Evolutionary conservation across 2,797 vertebrate genomes (phyloP).

Genomic region (Sus cebifrons): DNA sequence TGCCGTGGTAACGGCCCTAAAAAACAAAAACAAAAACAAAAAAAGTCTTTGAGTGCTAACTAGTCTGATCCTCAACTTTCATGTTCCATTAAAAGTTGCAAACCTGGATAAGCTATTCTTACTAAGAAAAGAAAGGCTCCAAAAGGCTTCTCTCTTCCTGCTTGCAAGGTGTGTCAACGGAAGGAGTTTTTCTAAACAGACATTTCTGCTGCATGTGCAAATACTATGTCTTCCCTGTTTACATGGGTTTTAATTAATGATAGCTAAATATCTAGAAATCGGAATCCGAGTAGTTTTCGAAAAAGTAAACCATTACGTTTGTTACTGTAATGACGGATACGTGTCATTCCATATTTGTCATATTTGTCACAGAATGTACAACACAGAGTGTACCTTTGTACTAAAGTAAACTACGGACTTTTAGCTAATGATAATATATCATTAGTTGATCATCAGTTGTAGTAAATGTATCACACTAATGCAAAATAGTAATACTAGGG

Average conservation of each 20-base stretch:
- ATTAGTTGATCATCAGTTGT: not conserved
- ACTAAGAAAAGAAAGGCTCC: not conserved
- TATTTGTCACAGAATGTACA: not conserved
- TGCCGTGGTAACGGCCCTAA: too few species aligned
- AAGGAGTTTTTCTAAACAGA: not conserved
- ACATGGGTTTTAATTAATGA: not conserved
- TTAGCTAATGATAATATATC: not conserved
- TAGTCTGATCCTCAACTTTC: not conserved
- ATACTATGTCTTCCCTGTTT: not conserved
- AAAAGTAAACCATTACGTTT: not conserved
- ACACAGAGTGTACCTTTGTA: not conserved
- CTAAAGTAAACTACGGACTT: not conserved
- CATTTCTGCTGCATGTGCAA: not conserved
- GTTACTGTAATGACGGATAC: not conserved
- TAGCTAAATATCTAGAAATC: not conserved
- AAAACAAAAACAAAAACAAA: too few species aligned
- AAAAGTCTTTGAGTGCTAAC: not conserved
- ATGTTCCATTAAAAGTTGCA: not conserved
- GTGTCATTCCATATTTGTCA: not conserved
- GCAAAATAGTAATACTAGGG: not conserved
- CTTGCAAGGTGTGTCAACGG: not conserved
- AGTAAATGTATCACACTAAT: not conserved
- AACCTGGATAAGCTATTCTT: not conserved
- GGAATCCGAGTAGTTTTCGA: constrained; percentile 10
- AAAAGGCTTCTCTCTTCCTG: not conserved